Conservation (phyloP, 2,888 invertebrate genomes). For the Eupithecia subfuscata region DNA sequence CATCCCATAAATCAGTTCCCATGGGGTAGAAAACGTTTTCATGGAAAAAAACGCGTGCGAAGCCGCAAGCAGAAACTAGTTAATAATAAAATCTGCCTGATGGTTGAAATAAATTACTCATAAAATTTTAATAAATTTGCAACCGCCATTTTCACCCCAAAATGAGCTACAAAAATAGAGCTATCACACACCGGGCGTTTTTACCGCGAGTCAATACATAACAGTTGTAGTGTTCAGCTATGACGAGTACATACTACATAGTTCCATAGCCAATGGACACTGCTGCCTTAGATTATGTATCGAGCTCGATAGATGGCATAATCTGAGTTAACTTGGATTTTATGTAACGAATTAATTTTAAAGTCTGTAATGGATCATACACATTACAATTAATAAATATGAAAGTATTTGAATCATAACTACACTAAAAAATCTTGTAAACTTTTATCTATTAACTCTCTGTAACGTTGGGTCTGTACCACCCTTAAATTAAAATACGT, state of each 20-base stretch:
- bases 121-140: conserved; percentile 31
- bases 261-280: too few species aligned
- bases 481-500: background rate
- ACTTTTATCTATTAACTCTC: background rate
- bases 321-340: background rate
- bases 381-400: background rate
- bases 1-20: too few species aligned
- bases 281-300: too few species aligned
- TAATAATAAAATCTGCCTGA: conserved; percentile 4
- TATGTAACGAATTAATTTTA: background rate
- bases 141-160: conserved; percentile 17
- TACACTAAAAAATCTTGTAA: background rate
- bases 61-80: too few species aligned
- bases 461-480: background rate
- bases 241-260: too few species aligned
- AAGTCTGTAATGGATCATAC: background rate
- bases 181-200: background rate
- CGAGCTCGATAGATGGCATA: background rate
- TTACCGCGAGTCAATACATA: too few species aligned
- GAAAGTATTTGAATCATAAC: background rate
- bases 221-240: too few species aligned
- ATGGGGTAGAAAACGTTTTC: too few species aligned
- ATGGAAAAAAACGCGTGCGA: too few species aligned
- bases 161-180: conserved; percentile 16
- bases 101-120: conserved; percentile 29